Conservation (phyloP, 2,888 invertebrate species). For the Notodonta ziczac region DNA sequence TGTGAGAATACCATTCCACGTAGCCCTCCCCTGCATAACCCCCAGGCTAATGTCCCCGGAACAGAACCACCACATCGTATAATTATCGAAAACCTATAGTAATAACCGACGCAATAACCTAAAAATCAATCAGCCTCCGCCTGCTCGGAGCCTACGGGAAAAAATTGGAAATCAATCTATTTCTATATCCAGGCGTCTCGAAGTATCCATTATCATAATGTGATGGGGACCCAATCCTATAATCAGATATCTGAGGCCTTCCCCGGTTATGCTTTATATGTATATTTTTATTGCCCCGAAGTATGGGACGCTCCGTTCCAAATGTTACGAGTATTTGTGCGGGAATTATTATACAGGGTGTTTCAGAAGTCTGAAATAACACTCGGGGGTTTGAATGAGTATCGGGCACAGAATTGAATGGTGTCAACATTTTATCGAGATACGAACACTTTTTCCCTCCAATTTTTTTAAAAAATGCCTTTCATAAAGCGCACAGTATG, state of each 20-base stretch:
- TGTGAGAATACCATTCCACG: background rate
- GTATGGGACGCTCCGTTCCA: conserved; percentile 54
- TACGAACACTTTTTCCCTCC: too few relatives aligned
- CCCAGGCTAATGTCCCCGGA: conserved; percentile 17
- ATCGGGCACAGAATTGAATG: background rate
- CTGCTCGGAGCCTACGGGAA: conserved; percentile 46
- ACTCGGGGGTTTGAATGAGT: too few relatives aligned
- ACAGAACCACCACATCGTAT: conserved; percentile 36
- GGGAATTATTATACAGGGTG: conserved; percentile 36
- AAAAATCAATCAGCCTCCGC: conserved; percentile 64
- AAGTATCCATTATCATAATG: conserved; percentile 76
- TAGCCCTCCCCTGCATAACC: background rate
- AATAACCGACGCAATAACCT: conserved; percentile 52
- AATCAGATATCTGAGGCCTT: conserved; percentile 73
- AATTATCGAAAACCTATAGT: conserved; percentile 56
- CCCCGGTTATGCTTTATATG: conserved; percentile 61
- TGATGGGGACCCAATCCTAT: conserved; percentile 73
- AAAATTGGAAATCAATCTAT: conserved; percentile 78
- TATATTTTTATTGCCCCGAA: conserved; percentile 69
- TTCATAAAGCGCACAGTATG: too few relatives aligned
- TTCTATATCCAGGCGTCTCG: conserved; percentile 69
- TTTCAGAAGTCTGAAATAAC: background rate
- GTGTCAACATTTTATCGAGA: too few relatives aligned
- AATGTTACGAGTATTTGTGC: conserved; percentile 60
- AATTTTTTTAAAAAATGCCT: too few relatives aligned